phyloP scores from a whole-genome alignment of 1,140 invertebrate species.

The Drosophila nigromelanica region DNA sequence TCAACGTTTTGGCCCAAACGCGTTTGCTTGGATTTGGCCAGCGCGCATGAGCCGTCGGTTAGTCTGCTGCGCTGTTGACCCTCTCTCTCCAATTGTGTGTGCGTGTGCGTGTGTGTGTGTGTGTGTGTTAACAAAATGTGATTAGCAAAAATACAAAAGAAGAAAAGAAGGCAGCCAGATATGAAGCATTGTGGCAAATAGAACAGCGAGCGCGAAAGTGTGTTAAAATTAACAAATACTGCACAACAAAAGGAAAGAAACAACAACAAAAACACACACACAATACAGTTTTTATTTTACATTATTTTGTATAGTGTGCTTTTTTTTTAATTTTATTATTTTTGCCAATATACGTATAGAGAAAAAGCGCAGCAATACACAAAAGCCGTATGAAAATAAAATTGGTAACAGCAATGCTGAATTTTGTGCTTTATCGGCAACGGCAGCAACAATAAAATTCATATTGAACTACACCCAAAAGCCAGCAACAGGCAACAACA shows the following conservation, averaged over 20 bases:
- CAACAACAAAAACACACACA: conserved; percentile 22
- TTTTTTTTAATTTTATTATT: conserved; percentile 10
- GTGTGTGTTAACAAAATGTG: conserved; percentile 80
- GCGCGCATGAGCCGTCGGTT: conserved; percentile 64
- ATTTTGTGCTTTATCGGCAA: conserved; percentile 73
- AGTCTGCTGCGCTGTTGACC: conserved; percentile 27
- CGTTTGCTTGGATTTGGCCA: conserved; percentile 69
- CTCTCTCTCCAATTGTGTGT: conserved; percentile 25
- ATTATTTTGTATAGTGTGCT: conserved; percentile 7
- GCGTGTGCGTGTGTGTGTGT: conserved; percentile 37
- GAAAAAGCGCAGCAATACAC: conserved; percentile 59
- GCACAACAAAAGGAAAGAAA: conserved; percentile 13
- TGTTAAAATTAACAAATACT: conserved; percentile 51
- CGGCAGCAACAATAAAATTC: conserved; percentile 62
- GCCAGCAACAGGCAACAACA: conserved; percentile 30
- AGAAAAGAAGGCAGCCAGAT: conserved; percentile 67
- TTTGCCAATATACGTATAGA: conserved; percentile 45
- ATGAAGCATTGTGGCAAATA: conserved; percentile 54
- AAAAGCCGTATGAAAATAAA: conserved; percentile 45
- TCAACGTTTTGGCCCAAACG: conserved; percentile 78
- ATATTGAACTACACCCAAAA: conserved; percentile 75
- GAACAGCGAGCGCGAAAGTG: conserved; percentile 47
- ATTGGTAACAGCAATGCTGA: conserved; percentile 62
- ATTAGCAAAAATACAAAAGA: conserved; percentile 80
- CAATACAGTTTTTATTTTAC: conserved; percentile 19